Percentiles rank a stretch among this genome's conserved stretches.
Conservation (phyloP, 2,113 vertebrate species). For the Rhinichthys klamathensis region DNA sequence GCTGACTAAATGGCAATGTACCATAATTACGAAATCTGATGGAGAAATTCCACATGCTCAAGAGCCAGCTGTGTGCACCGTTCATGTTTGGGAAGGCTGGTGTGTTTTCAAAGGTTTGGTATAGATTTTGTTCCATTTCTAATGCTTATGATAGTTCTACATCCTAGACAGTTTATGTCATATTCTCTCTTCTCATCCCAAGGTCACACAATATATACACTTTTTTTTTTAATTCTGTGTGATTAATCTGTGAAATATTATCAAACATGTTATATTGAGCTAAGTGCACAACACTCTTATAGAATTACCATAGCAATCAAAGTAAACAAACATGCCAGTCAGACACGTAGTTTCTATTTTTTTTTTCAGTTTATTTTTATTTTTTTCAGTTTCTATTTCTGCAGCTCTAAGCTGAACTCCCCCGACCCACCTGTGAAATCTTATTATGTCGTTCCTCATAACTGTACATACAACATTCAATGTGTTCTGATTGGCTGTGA, state of each 20-base stretch:
- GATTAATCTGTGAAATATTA: not conserved
- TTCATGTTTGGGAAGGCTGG: not conserved
- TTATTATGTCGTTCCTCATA: not conserved
- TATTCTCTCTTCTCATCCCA: not conserved
- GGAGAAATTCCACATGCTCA: slow-evolving; percentile 45
- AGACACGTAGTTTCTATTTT: not conserved
- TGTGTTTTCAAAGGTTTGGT: not conserved
- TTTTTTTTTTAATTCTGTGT: too few species aligned
- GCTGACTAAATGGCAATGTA: slow-evolving; percentile 51
- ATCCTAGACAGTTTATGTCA: not conserved
- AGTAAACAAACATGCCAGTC: not conserved
- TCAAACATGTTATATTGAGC: not conserved
- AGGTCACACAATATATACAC: not conserved
- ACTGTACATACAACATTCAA: not conserved
- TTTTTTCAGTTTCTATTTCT: not conserved
- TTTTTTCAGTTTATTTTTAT: too few species aligned
- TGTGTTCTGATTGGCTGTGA: not conserved
- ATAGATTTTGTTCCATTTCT: not conserved
- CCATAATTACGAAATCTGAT: slow-evolving; percentile 45
- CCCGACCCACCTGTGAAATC: not conserved
- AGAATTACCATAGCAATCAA: not conserved
- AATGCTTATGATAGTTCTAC: not conserved
- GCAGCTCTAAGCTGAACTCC: not conserved
- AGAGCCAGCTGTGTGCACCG: slow-evolving; percentile 27
- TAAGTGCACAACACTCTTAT: not conserved